Conservation (phyloP, 2,797 vertebrate species). For the Hippoglossus hippoglossus region DNA sequence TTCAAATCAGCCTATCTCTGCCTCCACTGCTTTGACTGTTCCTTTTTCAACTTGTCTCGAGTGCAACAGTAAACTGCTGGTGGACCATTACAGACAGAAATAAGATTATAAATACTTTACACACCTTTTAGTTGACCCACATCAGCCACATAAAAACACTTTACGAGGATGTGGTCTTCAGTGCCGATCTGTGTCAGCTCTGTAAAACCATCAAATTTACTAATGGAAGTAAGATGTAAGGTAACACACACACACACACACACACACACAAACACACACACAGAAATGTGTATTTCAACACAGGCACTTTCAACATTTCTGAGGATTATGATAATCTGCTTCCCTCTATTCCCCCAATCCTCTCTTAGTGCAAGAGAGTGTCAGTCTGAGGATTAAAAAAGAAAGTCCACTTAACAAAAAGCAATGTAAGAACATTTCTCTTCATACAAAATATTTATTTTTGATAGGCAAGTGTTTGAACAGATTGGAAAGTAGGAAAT, state of each 20-base stretch:
- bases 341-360: conserved; percentile 31
- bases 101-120: background rate
- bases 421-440: conserved; percentile 3
- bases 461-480: conserved; percentile 24
- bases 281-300: conserved; percentile 30
- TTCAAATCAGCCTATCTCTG: background rate
- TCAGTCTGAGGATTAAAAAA: background rate
- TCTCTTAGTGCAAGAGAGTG: background rate
- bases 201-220: conserved; percentile 55
- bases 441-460: conserved; percentile 61
- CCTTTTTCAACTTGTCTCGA: background rate
- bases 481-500: conserved; percentile 11
- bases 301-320: conserved; percentile 58
- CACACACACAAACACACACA: conserved; percentile 8
- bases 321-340: conserved; percentile 78
- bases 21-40: background rate
- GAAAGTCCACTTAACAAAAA: conserved; percentile 13
- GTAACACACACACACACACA: conserved; percentile 2
- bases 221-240: conserved; percentile 62
- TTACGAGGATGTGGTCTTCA: conserved; percentile 15
- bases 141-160: conserved; percentile 2
- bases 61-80: background rate
- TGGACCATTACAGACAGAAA: background rate
- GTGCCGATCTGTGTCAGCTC: conserved; percentile 33
- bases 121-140: background rate